Evolutionary conservation across 2,888 invertebrate species (phyloP).

Genomic region (Dryomyza anilis): DNA sequence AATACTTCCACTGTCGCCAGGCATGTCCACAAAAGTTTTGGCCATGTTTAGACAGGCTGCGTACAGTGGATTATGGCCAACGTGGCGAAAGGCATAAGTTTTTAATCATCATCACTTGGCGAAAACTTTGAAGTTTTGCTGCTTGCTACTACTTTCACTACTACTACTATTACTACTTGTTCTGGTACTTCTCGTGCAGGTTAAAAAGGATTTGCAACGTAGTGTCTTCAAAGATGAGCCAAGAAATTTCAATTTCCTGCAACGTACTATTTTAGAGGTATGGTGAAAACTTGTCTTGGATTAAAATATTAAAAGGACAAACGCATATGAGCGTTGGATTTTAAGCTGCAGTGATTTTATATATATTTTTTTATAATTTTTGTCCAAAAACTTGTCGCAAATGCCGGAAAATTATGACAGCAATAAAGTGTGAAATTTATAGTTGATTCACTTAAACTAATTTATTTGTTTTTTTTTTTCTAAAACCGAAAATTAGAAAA

Average conservation of each 20-base stretch:
- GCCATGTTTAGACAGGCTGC: constrained; percentile 18
- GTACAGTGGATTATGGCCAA: constrained; percentile 15
- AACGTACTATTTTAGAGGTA: neutral
- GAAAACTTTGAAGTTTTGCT: constrained; percentile 19
- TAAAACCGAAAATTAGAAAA: too few relatives aligned
- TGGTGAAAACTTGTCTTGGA: constrained; percentile 6
- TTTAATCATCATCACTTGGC: constrained; percentile 23
- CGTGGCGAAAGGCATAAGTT: constrained; percentile 18
- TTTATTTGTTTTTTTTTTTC: too few relatives aligned
- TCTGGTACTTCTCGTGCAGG: too few relatives aligned
- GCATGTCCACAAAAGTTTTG: constrained; percentile 14
- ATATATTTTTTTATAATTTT: neutral
- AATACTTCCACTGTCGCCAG: too few relatives aligned
- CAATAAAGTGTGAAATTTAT: too few relatives aligned
- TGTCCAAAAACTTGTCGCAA: too few relatives aligned
- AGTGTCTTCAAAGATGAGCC: neutral
- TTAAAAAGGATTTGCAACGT: constrained; percentile 8
- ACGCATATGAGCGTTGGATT: constrained; percentile 5
- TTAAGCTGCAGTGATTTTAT: constrained; percentile 5
- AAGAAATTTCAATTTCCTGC: neutral
- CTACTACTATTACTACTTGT: too few relatives aligned
- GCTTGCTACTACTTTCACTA: too few relatives aligned
- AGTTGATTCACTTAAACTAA: too few relatives aligned
- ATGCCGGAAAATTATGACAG: too few relatives aligned
- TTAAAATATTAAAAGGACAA: constrained; percentile 20